Percentiles rank a stretch among this genome's conserved stretches.
Evolutionary conservation across 1,140 invertebrate species (phyloP).

Genomic region (Andricus grossulariae): DNA sequence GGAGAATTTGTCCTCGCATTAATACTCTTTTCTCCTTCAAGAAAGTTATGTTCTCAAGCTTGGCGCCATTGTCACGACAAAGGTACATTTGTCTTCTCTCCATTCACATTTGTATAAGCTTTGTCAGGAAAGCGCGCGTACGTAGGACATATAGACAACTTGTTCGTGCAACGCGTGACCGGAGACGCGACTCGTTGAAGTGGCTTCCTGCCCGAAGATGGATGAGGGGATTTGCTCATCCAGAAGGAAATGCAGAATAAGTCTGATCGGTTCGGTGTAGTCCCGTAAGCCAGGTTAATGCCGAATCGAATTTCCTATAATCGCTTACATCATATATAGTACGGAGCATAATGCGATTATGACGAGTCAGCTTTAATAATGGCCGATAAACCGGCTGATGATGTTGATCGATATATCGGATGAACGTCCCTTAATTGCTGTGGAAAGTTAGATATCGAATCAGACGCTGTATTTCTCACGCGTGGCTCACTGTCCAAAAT

Average conservation of each 20-base stretch:
- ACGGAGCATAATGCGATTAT: neutral
- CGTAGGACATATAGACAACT: conserved; percentile 2
- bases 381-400: neutral
- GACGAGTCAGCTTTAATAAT: conserved; percentile 24
- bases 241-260: neutral
- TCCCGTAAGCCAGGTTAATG: neutral
- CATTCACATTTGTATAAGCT: conserved; percentile 30
- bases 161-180: conserved; percentile 23
- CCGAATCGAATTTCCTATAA: neutral
- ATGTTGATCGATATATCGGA: conserved; percentile 18
- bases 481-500: neutral
- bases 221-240: conserved; percentile 7
- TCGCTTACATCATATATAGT: neutral
- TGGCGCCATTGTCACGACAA: neutral
- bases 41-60: neutral
- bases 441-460: neutral
- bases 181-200: neutral
- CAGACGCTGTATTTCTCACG: neutral
- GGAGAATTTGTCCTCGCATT: too few species aligned
- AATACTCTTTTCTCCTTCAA: neutral
- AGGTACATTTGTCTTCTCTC: conserved; percentile 24
- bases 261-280: conserved; percentile 7
- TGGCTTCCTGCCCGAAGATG: neutral
- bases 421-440: neutral
- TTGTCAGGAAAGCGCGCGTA: neutral